Evolutionary conservation across 1,140 invertebrate species (phyloP), one percentile per base, ranked within the genome.

Genomic region (Theocolax elegans): DNA sequence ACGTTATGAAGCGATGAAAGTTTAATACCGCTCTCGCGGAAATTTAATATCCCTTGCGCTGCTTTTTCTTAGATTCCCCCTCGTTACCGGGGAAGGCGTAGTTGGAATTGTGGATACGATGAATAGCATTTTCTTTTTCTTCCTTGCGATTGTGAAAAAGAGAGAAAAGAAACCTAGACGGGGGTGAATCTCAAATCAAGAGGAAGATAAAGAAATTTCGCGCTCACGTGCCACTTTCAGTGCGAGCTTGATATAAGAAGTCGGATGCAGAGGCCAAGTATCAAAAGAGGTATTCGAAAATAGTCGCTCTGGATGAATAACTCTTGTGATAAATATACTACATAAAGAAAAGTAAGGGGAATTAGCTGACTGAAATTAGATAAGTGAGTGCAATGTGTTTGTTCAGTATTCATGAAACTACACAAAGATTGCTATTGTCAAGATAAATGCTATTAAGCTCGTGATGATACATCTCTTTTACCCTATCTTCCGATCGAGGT

Each of bases 1-100:
- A 77, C 73, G 72, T 76, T 76, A 75, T 70, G 69, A 74, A 72
- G 76, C 73, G 75, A 76, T 74, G 73, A 77, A 77, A 77, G 76
- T 78, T 78, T 77, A 75, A 77, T 77, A 76, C 76, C 72, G 67
- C 68, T 74, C 67, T 71, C 64, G 69, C 72, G 75, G 76, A 76
- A 76, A 77, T 77, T 77, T 76, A 77, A 77, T 76, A 76, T 76
- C 75, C 73, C 21, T 27, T 19, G 19, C 17, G 19, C 46, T 17
- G 17, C 12, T 19, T 56, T 56, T 67, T 58, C 58, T 62, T 56
- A 42, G 63, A 44, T 53, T 72, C 72, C 72, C 65, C 51, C 56
- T 72, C 60, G 65, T 71, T 70, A 29, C 44, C n/a, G 44, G 64
- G 7, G 46, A 25, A 21, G 1, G 54, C 67, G 40, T 72, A 73